Percentiles rank a stretch among this genome's conserved stretches.
Evolutionary conservation across 2,797 vertebrate species (phyloP).

Genomic region (Alcedo atthis): DNA sequence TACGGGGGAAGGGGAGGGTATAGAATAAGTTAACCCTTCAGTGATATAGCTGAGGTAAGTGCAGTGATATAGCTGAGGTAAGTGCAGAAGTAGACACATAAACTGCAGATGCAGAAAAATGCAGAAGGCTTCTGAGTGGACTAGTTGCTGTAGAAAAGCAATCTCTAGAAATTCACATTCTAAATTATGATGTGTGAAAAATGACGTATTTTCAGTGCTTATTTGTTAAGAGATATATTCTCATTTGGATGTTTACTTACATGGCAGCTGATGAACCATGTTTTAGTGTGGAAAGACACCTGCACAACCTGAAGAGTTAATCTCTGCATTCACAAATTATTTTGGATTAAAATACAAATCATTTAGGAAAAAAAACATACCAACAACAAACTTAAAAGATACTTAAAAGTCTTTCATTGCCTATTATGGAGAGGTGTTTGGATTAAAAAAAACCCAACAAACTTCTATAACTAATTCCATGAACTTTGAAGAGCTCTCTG

Average conservation of each 20-base stretch:
- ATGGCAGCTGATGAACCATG: background rate
- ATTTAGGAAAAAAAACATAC: fast-evolving
- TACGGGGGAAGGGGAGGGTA: background rate
- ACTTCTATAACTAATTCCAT: background rate
- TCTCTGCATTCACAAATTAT: background rate
- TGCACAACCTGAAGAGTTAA: background rate
- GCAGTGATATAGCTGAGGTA: background rate
- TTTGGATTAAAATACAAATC: background rate
- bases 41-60: background rate
- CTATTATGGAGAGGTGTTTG: background rate
- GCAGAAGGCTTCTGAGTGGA: background rate
- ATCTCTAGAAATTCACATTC: background rate
- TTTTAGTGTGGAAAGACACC: background rate
- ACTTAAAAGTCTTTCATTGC: background rate
- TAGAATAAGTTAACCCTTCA: background rate
- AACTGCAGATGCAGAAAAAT: background rate
- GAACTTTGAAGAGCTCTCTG: background rate
- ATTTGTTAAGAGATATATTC: background rate
- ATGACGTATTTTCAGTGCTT: background rate
- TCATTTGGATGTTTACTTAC: background rate
- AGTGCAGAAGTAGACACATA: background rate
- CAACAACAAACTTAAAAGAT: background rate
- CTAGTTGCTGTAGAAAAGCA: background rate
- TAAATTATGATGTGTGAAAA: background rate
- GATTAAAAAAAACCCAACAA: background rate